Base-by-base conservation (phyloP, 2,797 vertebrate species). In the Microctenopoma steveboyesi region DNA sequence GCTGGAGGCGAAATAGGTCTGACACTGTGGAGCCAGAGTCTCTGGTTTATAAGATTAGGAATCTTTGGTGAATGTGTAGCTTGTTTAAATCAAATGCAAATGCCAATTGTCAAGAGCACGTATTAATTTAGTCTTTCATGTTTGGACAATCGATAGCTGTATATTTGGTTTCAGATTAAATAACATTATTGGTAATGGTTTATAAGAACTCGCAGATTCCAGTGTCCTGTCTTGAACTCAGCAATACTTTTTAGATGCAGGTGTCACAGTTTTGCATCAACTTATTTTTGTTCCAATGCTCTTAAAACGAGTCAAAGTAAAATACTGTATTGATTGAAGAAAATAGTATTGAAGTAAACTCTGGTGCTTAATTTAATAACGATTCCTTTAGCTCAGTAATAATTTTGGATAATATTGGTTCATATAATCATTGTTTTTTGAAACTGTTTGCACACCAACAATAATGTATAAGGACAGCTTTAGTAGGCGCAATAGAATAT, bases 31-130 rank as follows among this genome's bases (percentile, higher is more conserved):
- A 18, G 67, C 43, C 16, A 28, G 73, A 67, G 49, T 62, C 52
- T 22, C 9, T 37, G 78, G 86, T 88, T 91, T 87, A 89, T 76
- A 71, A 84, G 64, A 80, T 88, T 83, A 80, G 73, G 60, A 63
- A 74, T 60, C 27, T 70, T 74, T 69, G 48, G 64, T 78, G 46
- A 49, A 68, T 64, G 75, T 64, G 40, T 69, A 14, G 69, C 67
- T 28, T 74, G 37, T 35, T 43, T 45, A 16, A 62, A 73, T 76
- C 50, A 69, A 66, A 66, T 68, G 18, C 10, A 27, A 30, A 16
- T 50, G 15, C 12, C 55, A 74, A 72, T 58, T 7, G n/a, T 74
- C 45, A 52, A 46, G 43, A 63, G 40, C 12, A 1, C 42, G 5
- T 16, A 42, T n/a, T 35, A 3, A 40, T 5, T 50, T 2, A 13